Conservation (phyloP, 2,888 invertebrate species). For the Xanthostigma xanthostigma region DNA sequence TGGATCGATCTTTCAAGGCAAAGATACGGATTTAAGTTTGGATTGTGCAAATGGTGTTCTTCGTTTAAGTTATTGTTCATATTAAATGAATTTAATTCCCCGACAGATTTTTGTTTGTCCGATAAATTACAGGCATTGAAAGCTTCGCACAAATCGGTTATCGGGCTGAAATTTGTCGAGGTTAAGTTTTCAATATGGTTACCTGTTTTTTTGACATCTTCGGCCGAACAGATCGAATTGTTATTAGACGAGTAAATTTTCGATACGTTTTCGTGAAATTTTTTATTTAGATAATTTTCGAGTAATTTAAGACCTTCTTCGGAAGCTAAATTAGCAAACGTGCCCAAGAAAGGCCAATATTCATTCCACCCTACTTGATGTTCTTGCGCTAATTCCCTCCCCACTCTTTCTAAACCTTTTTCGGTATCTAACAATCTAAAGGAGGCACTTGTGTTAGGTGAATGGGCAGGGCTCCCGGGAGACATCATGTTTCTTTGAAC, state of each 20-base stretch:
- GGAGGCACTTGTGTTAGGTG: conserved; percentile 7
- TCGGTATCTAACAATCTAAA: conserved; percentile 55
- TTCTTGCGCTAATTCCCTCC: conserved; percentile 56
- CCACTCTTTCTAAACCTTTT: conserved; percentile 79
- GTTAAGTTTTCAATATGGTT: background rate
- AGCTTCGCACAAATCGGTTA: conserved; percentile 42
- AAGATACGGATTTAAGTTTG: conserved; percentile 28
- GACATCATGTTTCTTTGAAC: conserved; percentile 9
- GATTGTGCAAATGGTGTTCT: conserved; percentile 9
- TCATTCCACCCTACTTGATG: conserved; percentile 73
- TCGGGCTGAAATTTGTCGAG: conserved; percentile 30
- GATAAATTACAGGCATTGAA: conserved; percentile 38
- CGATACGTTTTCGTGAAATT: conserved; percentile 29
- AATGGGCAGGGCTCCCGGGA: conserved; percentile 18
- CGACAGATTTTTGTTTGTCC: conserved; percentile 19
- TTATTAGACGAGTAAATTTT: background rate
- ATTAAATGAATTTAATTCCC: background rate
- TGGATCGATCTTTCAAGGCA: conserved; percentile 44
- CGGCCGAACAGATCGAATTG: too few relatives aligned
- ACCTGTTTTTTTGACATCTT: too few relatives aligned
- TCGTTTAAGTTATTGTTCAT: conserved; percentile 1
- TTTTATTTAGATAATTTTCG: conserved; percentile 54
- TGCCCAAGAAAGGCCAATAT: conserved; percentile 81
- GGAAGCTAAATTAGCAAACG: conserved; percentile 62
- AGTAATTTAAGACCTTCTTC: conserved; percentile 56